Conservation (phyloP, 2,888 invertebrate species). For the Limnephilus lunatus region DNA sequence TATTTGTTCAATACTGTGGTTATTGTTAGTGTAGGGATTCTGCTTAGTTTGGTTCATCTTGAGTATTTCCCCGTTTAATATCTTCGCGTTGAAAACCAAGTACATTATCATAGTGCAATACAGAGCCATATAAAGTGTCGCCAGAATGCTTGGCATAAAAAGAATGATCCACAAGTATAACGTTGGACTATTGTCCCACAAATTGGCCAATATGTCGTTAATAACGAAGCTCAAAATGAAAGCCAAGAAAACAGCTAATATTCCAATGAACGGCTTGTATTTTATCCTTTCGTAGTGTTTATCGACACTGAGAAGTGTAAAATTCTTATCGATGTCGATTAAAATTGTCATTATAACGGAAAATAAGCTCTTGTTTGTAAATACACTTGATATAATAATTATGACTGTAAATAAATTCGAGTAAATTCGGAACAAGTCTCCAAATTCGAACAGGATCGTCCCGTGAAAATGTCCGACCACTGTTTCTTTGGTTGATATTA, state of each 20-base stretch:
- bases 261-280: background rate
- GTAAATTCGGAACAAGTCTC: background rate
- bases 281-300: conserved; percentile 5
- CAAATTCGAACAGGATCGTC: background rate
- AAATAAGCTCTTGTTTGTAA: background rate
- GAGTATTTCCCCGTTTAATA: background rate
- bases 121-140: background rate
- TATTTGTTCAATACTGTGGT: background rate
- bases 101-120: background rate
- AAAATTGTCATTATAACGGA: background rate
- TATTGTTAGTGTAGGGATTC: background rate
- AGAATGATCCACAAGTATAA: background rate
- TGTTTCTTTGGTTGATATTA: background rate
- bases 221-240: background rate
- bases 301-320: background rate
- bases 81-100: background rate
- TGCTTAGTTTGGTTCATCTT: background rate
- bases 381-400: background rate
- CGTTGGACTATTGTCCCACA: background rate
- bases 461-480: background rate
- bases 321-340: background rate
- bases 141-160: background rate
- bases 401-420: background rate
- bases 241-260: background rate
- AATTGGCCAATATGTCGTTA: background rate